phyloP scores from a whole-genome alignment of 2,888 invertebrate species.

The Clanis bilineata region DNA sequence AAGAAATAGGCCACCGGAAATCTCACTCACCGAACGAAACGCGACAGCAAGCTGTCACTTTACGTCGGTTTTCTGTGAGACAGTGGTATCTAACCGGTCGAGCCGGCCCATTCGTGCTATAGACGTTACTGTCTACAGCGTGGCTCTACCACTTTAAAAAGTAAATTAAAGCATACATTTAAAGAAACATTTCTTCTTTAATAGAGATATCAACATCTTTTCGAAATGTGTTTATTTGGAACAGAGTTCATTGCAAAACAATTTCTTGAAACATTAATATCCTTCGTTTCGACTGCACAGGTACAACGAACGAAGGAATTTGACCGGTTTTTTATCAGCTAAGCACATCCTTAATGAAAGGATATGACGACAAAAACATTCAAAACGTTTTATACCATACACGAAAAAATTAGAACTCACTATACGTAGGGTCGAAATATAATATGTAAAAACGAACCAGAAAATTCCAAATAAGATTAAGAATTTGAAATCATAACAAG shows the following conservation, averaged over 20 bases:
- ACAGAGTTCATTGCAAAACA: background rate
- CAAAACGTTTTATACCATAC: slow-evolving; percentile 19
- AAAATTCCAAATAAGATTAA: slow-evolving; percentile 19
- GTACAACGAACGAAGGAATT: slow-evolving; percentile 22
- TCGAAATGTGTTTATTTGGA: background rate
- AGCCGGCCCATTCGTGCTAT: no score
- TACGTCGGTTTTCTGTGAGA: no score
- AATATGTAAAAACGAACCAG: background rate
- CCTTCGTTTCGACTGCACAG: slow-evolving; percentile 10
- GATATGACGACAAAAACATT: slow-evolving; percentile 29
- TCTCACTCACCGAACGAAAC: no score
- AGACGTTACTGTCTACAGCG: no score
- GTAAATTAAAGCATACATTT: background rate
- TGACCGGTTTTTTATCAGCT: slow-evolving; percentile 38
- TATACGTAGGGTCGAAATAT: slow-evolving; percentile 1
- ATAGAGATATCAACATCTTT: background rate
- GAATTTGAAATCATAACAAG: slow-evolving; percentile 44
- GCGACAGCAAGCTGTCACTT: no score
- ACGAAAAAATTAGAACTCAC: slow-evolving; percentile 3
- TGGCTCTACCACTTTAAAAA: no score
- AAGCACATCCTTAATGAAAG: slow-evolving; percentile 38
- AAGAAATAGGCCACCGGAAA: no score
- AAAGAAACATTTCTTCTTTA: background rate
- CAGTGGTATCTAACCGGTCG: no score
- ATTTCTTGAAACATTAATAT: background rate